A percentile compares a stretch with the other conserved stretches of the same genome.
These are phyloP conservation scores for Drosophila subobscura DNA, from an alignment of 1,140 invertebrate genomes.

Conservation along the genomic window DNA sequence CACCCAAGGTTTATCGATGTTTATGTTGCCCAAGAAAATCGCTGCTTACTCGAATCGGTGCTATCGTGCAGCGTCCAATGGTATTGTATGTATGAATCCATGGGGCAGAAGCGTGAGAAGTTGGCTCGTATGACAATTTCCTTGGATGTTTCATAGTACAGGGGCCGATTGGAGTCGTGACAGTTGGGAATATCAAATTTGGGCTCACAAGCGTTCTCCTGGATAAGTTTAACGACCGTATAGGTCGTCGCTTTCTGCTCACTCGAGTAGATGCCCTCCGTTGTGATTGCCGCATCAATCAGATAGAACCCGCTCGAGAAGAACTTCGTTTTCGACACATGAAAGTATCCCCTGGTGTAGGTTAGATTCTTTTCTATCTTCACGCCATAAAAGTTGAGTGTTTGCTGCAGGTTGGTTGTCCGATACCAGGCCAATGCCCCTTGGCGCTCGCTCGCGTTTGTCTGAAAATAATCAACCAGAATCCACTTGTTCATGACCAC, in stretches of 20 bases:
- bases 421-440: conserved; percentile 36
- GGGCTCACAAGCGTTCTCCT: conserved; percentile 30
- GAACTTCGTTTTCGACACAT: conserved; percentile 29
- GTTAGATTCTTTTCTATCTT: conserved; percentile 6
- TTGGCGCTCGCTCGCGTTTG: conserved; percentile 29
- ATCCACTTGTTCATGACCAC: conserved; percentile 24
- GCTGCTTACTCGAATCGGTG: conserved; percentile 33
- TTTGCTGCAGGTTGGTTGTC: conserved; percentile 17
- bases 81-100: conserved; percentile 46
- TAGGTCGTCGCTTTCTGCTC: neutral
- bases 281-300: conserved; percentile 18
- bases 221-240: conserved; percentile 22
- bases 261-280: conserved; percentile 14
- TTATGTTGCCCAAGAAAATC: neutral
- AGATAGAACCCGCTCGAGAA: conserved; percentile 25
- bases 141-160: conserved; percentile 45
- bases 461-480: conserved; percentile 48
- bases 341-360: conserved; percentile 38
- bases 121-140: conserved; percentile 29
- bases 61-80: conserved; percentile 54
- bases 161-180: conserved; percentile 24
- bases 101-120: conserved; percentile 35
- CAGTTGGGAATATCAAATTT: conserved; percentile 30
- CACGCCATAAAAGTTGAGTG: conserved; percentile 30
- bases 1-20: neutral